These are phyloP conservation scores for Pocillopora verrucosa DNA, from an alignment of 64 coral and sea anemone genomes.

Conservation along the genomic window DNA sequence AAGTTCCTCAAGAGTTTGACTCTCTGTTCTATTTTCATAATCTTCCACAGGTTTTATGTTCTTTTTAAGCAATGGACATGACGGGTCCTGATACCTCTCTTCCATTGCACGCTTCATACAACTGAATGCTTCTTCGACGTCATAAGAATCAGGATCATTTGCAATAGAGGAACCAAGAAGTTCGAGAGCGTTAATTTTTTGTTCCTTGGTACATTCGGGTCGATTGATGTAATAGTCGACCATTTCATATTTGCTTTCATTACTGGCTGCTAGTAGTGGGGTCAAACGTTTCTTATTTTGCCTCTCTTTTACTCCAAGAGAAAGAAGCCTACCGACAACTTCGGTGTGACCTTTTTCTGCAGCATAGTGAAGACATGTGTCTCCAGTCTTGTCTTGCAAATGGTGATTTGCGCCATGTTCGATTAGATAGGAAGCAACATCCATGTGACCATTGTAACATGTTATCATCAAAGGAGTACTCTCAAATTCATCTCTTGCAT, in stretches of 20 bases:
- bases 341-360: slow-evolving; percentile 41
- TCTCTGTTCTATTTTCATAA: slow-evolving; percentile 59
- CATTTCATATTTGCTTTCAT: slow-evolving; percentile 48
- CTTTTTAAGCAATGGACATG: neutral
- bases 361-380: slow-evolving; percentile 69
- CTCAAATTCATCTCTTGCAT: slow-evolving; percentile 60
- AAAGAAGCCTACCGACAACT: slow-evolving; percentile 40
- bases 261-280: slow-evolving; percentile 52
- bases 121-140: slow-evolving; percentile 16
- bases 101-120: slow-evolving; percentile 17
- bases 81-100: slow-evolving; percentile 10
- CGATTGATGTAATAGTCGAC: slow-evolving; percentile 57
- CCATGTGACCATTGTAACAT: slow-evolving; percentile 64
- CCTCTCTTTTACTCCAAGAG: slow-evolving; percentile 6
- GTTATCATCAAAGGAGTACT: slow-evolving; percentile 74
- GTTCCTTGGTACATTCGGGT: neutral
- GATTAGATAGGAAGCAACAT: slow-evolving; percentile 56
- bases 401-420: slow-evolving; percentile 57
- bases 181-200: too few relatives aligned
- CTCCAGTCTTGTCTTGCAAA: slow-evolving; percentile 63
- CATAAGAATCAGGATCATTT: neutral
- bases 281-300: slow-evolving; percentile 50
- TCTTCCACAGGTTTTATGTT: slow-evolving; percentile 23
- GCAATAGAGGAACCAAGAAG: neutral
- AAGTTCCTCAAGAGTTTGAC: slow-evolving; percentile 53